Conservation (phyloP, 1,140 invertebrate species). For the Bombus ignitus region DNA sequence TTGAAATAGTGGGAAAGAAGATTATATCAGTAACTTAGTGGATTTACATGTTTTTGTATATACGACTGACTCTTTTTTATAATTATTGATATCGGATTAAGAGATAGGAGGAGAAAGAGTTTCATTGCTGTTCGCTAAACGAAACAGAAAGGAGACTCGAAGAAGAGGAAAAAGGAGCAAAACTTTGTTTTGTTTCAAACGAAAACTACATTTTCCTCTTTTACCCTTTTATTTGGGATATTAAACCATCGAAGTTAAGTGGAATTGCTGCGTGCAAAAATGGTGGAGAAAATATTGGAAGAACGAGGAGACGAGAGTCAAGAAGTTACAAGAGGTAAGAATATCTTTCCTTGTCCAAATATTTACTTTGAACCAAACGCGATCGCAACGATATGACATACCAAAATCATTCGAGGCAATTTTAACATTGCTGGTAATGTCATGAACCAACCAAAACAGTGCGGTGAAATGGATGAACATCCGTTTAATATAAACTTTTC, state of each 20-base stretch:
- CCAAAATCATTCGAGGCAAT: neutral
- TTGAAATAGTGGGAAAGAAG: slow-evolving; percentile 43
- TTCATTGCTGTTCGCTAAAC: slow-evolving; percentile 50
- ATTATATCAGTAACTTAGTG: slow-evolving; percentile 75
- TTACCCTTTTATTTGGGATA: neutral
- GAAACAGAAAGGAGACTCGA: slow-evolving; percentile 23
- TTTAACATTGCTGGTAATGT: neutral
- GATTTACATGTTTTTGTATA: slow-evolving; percentile 80
- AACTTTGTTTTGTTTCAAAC: slow-evolving; percentile 27
- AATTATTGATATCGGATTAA: slow-evolving; percentile 73
- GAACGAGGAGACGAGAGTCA: slow-evolving; percentile 76
- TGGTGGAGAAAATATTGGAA: slow-evolving; percentile 81
- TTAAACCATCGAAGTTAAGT: neutral
- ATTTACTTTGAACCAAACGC: neutral
- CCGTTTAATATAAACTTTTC: neutral
- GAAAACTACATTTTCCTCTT: neutral
- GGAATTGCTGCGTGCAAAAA: slow-evolving; percentile 53
- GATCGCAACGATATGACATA: neutral
- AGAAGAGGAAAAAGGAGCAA: neutral
- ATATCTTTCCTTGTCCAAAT: neutral
- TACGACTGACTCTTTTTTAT: slow-evolving; percentile 83
- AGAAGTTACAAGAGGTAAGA: slow-evolving; percentile 75
- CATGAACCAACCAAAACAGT: neutral
- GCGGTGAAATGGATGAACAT: too few relatives aligned
- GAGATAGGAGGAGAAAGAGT: neutral